Base-by-base conservation (phyloP, 2,797 vertebrate species). In the Melanotaenia boesemani region DNA sequence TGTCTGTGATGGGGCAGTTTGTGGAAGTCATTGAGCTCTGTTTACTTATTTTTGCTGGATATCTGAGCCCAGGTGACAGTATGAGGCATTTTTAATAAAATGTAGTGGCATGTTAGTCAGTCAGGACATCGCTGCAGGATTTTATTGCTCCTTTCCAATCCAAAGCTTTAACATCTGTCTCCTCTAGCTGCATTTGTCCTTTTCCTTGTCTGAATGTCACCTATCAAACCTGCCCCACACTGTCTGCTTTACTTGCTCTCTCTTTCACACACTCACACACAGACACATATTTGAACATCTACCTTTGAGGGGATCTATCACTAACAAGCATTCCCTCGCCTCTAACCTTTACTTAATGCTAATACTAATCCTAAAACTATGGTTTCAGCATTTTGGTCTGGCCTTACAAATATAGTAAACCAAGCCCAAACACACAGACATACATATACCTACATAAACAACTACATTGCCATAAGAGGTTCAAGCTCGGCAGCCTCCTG, bases 131-230 rank as follows among this genome's bases (percentile, higher is more conserved):
- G n/a, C 63, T 61, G 66, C 62, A 20, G 70, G 77, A 67, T 69
- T 77, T 88, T 90, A 91, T 91, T 92, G 90, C 88, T 89, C 81
- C 82, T 84, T 81, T 80, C 75, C 83, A 71, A 86, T 84, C 75
- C 77, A 82, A 74, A 78, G 58, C 30, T 79, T 68, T 54, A 79
- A 83, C 79, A 80, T 77, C 64, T 65, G 61, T 67, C 69, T 66
- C 71, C 70, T 88, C 80, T 72, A 60, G 36, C 60, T 39, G 15
- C 34, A 58, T 74, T 62, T 80, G 83, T 86, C 83, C 82, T 87
- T 83, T 70, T n/a, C 73, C 73, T 77, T 65, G 64, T 57, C 69
- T 83, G 80, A 90, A 91, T 86, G 84, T 88, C 87, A 86, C 70
- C 71, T 56, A 64, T 82, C 57, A 86, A 82, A 88, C 69, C 71